Evolutionary conservation across 1,140 invertebrate species (phyloP), one percentile per base, ranked within the genome.

Genomic region (Heliconius congener): DNA sequence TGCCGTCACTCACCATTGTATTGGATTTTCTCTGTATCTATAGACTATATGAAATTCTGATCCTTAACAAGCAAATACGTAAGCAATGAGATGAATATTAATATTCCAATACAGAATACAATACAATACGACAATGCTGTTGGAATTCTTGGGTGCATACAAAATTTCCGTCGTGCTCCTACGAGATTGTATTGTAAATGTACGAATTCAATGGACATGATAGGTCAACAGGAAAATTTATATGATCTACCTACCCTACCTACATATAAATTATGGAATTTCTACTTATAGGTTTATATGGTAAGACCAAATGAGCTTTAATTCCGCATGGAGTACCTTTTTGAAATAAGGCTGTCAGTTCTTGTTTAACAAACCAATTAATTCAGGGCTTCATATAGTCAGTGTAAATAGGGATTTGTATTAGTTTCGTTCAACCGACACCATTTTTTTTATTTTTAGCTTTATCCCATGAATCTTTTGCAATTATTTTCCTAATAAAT

Each of bases 1-100:
- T 66, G 55, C 55, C 8, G 27, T 66, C 23, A 23, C 57, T 60
- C 57, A 27, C n/a, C 8, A 23, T 60, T 66, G 60, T 30, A 5
- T 66, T 13, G 27, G 3, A 66, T n/a, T 66, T 66, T 66, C 60
- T 66, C 5, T 66, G 60, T 66, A 13, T 66, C 11, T 66, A 16
- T 30, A 27, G 23, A 66, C n/a, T 13, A 66, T 66, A 66, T 66
- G 23, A 23, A 66, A 66, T 30, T 27, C 27, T 30, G 60, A 13
- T 27, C 8, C 60, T n/a, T 60, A 30, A 66, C 60, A 30, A 66
- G 60, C 9, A 30, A 66, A 27, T 30, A 27, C 60, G 60, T 66
- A 27, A 66, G 27, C 60, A 66, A 66, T 66, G 60, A 30, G 11
- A 66, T 66, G 23, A 66, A 66, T 66, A 66, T 66, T 66, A 66